A percentile compares a stretch with the other conserved stretches of the same genome.
Evolutionary conservation across 2,888 invertebrate genomes (phyloP).

Genomic region (Laothoe populi): DNA sequence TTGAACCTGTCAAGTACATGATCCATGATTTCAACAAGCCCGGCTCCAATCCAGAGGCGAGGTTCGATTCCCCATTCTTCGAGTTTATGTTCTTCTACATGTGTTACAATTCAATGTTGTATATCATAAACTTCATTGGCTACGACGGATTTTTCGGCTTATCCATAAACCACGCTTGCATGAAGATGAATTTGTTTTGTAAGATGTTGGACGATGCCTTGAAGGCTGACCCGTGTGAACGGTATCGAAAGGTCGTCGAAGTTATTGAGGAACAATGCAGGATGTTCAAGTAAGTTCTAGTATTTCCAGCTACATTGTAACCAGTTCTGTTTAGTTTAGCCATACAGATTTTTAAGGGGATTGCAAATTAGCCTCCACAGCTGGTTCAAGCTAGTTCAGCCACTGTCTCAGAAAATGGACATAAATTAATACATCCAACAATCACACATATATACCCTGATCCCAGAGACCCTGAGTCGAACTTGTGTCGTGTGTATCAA

Average conservation of each 20-base stretch:
- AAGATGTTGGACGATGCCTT: constrained; percentile 54
- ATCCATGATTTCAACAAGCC: constrained; percentile 61
- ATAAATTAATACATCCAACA: too few species aligned
- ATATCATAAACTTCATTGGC: constrained; percentile 54
- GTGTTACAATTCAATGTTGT: constrained; percentile 45
- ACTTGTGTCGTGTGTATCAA: too few species aligned
- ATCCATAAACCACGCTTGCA: constrained; percentile 60
- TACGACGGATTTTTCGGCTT: constrained; percentile 67
- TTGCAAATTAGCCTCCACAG: too few species aligned
- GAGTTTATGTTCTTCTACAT: constrained; percentile 55
- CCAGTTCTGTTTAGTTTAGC: not conserved
- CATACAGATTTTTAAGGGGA: too few species aligned
- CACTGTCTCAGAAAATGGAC: too few species aligned
- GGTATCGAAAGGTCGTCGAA: constrained; percentile 39
- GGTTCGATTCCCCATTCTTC: constrained; percentile 57
- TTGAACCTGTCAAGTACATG: constrained; percentile 54
- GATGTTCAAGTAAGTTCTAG: constrained; percentile 52
- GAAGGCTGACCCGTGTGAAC: constrained; percentile 27
- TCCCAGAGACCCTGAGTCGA: too few species aligned
- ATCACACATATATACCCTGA: too few species aligned
- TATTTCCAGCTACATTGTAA: not conserved
- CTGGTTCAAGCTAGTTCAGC: too few species aligned
- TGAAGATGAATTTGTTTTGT: constrained; percentile 63
- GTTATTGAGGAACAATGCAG: constrained; percentile 60
- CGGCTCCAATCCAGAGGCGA: constrained; percentile 41